Base-by-base conservation (phyloP, 2,113 vertebrate genomes). In the Edolisoma coerulescens region DNA sequence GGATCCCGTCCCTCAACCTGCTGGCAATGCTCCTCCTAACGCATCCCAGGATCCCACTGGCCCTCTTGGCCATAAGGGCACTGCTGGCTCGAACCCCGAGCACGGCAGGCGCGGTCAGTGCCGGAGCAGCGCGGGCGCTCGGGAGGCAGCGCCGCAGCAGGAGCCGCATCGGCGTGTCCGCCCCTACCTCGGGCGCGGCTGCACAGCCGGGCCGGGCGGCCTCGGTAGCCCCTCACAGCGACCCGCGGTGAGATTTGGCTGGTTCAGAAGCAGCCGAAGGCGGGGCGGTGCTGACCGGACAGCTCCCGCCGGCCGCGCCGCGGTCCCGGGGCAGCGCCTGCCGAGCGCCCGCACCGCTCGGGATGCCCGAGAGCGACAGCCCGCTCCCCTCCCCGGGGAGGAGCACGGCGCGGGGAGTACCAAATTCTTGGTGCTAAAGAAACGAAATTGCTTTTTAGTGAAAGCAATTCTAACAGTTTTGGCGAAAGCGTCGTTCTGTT, bases 271-370 rank as follows among this genome's bases (percentile, higher is more conserved):
- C 44, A 3, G 68, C 44, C 27, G 35, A 4, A 21, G 61, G 52
- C 52, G 30, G 16, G 10, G 21, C 44, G 63, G 96, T 96, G 74
- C 96, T 96, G 94, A 97, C 81, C 26, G 95, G 93, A 97, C 95
- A 96, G 95, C 90, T 96, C 95, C 89, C 18, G 65, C 20, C 19
- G 2, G 24, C 45, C 7, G 20, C 30, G 10, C 35, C 13, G 33
- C 50, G 33, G 21, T 32, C 21, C 61, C 13, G 50, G 61, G 33
- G 12, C 63, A 45, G 42, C 32, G 63, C 61, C 41, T 22, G 39
- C 28, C 20, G 30, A 23, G 61, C 24, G 19, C 64, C 42, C 3
- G 79, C 65, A 13, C 45, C 7, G 47, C n/a, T 47, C 21, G 45
- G 27, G 45, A 21, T 37, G 57, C 33, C 27, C 39, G 6, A 7